A percentile compares a stretch with the other conserved stretches of the same genome.
Conservation (phyloP, 2,113 vertebrate species). For the Pterocles burchelli region DNA sequence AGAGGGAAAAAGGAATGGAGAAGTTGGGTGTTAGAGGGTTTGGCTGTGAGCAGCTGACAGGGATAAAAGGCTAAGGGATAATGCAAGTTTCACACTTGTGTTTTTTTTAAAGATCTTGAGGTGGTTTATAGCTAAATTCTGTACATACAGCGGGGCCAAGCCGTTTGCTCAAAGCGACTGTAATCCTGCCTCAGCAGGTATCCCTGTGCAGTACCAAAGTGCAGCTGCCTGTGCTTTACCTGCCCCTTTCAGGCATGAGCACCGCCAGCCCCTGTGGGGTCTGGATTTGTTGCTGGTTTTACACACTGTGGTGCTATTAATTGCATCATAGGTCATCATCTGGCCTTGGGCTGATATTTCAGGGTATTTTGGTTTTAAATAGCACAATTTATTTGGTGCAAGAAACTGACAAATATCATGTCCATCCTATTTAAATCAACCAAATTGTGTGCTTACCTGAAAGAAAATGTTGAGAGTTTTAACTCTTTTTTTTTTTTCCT, state of each 20-base stretch:
- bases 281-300: conserved; percentile 3
- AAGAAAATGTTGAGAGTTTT: not conserved
- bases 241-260: not conserved
- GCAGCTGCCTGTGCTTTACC: not conserved
- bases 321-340: not conserved
- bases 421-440: not conserved
- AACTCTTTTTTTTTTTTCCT: not conserved
- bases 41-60: not conserved
- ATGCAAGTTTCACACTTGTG: not conserved
- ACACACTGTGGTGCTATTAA: not conserved
- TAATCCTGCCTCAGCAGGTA: not conserved
- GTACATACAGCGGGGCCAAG: not conserved
- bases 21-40: not conserved
- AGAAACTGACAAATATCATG: not conserved
- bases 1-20: not conserved
- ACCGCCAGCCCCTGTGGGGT: not conserved
- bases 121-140: not conserved
- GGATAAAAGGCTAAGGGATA: not conserved
- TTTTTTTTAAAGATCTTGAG: not conserved
- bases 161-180: not conserved
- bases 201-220: not conserved
- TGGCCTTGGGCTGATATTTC: not conserved
- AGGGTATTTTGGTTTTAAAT: not conserved
- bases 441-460: not conserved
- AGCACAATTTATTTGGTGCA: not conserved